These are phyloP conservation scores for Pilophorus perplexus DNA, from an alignment of 2,888 invertebrate species.

Conservation along the genomic window DNA sequence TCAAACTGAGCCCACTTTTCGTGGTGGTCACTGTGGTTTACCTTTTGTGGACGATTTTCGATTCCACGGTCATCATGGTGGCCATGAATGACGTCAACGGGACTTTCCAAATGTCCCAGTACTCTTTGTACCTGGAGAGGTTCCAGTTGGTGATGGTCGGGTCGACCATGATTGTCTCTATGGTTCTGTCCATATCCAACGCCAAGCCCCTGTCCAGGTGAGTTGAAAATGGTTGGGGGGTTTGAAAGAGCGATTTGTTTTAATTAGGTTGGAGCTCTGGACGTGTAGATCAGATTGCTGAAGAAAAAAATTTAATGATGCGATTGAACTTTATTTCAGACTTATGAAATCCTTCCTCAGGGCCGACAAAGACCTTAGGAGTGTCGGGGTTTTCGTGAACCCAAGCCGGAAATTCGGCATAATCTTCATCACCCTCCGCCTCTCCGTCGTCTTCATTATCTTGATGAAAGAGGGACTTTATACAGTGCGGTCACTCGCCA, in stretches of 20 bases:
- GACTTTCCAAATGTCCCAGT: slow-evolving; percentile 37
- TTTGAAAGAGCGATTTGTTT: too few relatives aligned
- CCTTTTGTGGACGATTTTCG: slow-evolving; percentile 7
- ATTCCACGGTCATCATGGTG: slow-evolving; percentile 28
- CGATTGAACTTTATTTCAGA: too few relatives aligned
- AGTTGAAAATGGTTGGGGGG: too few relatives aligned
- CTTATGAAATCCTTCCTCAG: slow-evolving; percentile 34
- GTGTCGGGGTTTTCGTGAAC: slow-evolving; percentile 23
- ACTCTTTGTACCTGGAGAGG: slow-evolving; percentile 42
- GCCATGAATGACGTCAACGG: slow-evolving; percentile 42
- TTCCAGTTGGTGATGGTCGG: slow-evolving; percentile 35
- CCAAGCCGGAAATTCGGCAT: slow-evolving; percentile 20
- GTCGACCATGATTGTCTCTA: slow-evolving; percentile 21
- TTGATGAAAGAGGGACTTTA: slow-evolving; percentile 21
- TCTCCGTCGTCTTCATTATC: slow-evolving; percentile 23
- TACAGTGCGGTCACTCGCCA: background rate
- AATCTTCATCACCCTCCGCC: slow-evolving; percentile 5
- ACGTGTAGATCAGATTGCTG: too few relatives aligned
- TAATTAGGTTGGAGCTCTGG: too few relatives aligned
- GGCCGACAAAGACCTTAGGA: slow-evolving; percentile 37
- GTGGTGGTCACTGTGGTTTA: background rate
- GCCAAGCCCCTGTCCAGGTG: slow-evolving; percentile 17
- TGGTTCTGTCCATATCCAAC: slow-evolving; percentile 33
- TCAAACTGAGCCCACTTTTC: slow-evolving; percentile 19
- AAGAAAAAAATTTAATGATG: too few relatives aligned